Evolutionary conservation across 2,888 invertebrate species (phyloP).

Genomic region (Ligdia adustata): DNA sequence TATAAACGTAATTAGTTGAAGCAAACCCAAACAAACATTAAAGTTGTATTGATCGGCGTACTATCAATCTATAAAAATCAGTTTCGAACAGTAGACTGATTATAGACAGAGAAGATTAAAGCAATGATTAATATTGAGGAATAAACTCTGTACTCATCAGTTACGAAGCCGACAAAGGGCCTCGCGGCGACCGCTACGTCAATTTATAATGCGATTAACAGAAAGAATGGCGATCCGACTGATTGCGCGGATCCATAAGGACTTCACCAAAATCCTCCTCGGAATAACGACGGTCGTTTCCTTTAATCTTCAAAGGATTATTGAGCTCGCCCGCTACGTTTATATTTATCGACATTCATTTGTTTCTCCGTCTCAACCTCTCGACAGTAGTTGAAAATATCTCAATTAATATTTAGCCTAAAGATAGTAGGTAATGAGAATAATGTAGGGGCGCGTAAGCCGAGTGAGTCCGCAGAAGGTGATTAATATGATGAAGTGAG

Average conservation of each 20-base stretch:
- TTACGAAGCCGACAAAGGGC: slow-evolving; percentile 75
- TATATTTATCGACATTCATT: slow-evolving; percentile 66
- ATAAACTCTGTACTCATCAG: slow-evolving; percentile 64
- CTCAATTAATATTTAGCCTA: slow-evolving; percentile 82
- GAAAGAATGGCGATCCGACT: slow-evolving; percentile 73
- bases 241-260: slow-evolving; percentile 71
- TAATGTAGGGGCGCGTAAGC: slow-evolving; percentile 77
- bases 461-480: slow-evolving; percentile 71
- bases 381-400: slow-evolving; percentile 72
- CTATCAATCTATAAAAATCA: slow-evolving; percentile 17
- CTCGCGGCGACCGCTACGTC: slow-evolving; percentile 63
- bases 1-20: slow-evolving; percentile 46
- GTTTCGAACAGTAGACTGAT: slow-evolving; percentile 54
- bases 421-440: slow-evolving; percentile 77
- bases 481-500: slow-evolving; percentile 78
- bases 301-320: slow-evolving; percentile 55
- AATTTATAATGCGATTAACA: slow-evolving; percentile 81
- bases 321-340: slow-evolving; percentile 41
- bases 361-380: slow-evolving; percentile 57
- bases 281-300: slow-evolving; percentile 59
- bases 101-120: slow-evolving; percentile 62
- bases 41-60: slow-evolving; percentile 1
- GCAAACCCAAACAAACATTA: slow-evolving; percentile 1
- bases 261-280: slow-evolving; percentile 60
- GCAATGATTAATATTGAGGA: slow-evolving; percentile 66